Base-by-base conservation (phyloP, 2,113 vertebrate genomes). In the Lanius collurio region DNA sequence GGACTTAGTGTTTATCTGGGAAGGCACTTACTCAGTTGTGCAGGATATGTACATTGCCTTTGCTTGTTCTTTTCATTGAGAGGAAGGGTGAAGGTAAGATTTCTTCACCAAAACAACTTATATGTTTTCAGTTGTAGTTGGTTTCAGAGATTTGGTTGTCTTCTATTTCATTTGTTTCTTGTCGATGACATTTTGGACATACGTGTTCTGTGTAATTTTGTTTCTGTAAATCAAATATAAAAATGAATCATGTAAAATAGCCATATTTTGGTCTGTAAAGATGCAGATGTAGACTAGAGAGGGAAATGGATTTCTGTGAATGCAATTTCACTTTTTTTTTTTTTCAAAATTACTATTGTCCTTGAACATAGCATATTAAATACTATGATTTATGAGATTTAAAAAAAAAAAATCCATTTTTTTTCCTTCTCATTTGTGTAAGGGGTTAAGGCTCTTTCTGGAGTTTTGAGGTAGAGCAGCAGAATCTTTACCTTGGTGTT, bases 401-500 rank as follows among this genome's bases (percentile, higher is more conserved):
- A 57, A 52, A 10, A 12, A 1, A 12, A 1, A 20, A 47, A 77
- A 70, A 35, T 15, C 2, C 1, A 3, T 46, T 35, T 6, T 39
- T 3, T 1, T 30, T 23, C 27, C 13, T 80, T 15, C 30, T 62
- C 14, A 2, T 63, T 92, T 87, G 39, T 35, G 4, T 23, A 5
- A 55, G 28, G 4, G 5, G 2, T 65, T 87, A 74, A 28, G 71
- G 15, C 17, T 47, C 5, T 78, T 83, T 28, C n/a, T 84, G 56
- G 12, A 71, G 16, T 64, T 87, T 62, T 76, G 81, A 76, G 19
- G 8, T 13, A 35, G 46, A 83, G 16, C 27, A 78, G 10, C 10
- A 46, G 18, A 41, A 21, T 23, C 8, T 75, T 77, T 78, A 23
- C 15, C 3, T 44, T 87, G 24, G 6, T 67, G 30, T 74, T 86